Evolutionary conservation across 2,113 vertebrate species (phyloP).

Genomic region (Carettochelys insculpta): DNA sequence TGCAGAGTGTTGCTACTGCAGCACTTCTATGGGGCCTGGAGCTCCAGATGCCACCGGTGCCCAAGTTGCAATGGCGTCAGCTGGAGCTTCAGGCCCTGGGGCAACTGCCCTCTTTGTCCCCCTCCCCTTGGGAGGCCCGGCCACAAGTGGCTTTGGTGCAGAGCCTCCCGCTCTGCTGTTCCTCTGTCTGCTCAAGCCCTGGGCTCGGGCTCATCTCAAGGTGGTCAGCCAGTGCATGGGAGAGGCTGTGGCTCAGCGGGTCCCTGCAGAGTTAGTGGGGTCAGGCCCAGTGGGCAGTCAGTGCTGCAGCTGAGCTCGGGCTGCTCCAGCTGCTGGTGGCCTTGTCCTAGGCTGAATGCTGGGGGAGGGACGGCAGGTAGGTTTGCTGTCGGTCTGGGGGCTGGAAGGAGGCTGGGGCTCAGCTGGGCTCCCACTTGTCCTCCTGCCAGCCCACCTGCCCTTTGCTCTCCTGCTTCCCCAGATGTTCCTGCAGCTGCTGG

Average conservation of each 20-base stretch:
- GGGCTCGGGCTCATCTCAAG: background rate
- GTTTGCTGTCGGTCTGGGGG: background rate
- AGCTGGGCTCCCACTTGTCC: background rate
- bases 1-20: too few species aligned
- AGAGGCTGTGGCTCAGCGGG: background rate
- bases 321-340: background rate
- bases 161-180: background rate
- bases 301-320: background rate
- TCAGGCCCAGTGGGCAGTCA: background rate
- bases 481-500: slow-evolving; percentile 87
- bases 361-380: background rate
- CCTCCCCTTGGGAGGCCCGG: too few species aligned
- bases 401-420: background rate
- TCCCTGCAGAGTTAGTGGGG: background rate
- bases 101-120: too few species aligned
- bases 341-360: background rate
- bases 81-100: too few species aligned
- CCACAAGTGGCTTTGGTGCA: background rate
- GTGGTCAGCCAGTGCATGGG: background rate
- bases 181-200: background rate
- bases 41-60: too few species aligned
- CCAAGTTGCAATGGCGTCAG: too few species aligned
- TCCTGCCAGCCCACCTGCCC: background rate
- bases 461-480: background rate
- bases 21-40: too few species aligned